Percentiles rank a stretch among this genome's conserved stretches.
Evolutionary conservation across 2,113 vertebrate genomes (phyloP).

Genomic region (Corythornis vintsioides): DNA sequence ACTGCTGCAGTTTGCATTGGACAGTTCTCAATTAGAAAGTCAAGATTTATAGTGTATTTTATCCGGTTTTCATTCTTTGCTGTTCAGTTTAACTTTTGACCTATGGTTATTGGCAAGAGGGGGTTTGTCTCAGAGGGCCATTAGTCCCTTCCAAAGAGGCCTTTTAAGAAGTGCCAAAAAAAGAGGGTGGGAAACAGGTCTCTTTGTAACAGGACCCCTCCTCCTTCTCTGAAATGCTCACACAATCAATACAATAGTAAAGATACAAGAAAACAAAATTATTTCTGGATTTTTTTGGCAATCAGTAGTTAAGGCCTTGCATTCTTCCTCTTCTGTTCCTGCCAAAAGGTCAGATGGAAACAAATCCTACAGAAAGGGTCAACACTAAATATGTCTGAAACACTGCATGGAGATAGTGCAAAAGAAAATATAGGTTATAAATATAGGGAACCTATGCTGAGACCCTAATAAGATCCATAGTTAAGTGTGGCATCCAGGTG

Average conservation of each 20-base stretch:
- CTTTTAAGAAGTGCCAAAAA: slow-evolving; percentile 20
- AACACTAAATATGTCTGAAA: background rate
- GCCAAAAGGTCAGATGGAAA: background rate
- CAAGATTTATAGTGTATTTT: slow-evolving; percentile 64
- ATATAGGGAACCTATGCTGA: background rate
- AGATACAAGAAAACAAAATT: background rate
- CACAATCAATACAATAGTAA: background rate
- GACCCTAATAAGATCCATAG: background rate
- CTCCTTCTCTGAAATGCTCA: background rate
- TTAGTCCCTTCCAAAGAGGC: slow-evolving; percentile 49
- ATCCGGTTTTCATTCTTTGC: slow-evolving; percentile 45
- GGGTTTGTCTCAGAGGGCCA: slow-evolving; percentile 39
- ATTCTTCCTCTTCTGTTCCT: background rate
- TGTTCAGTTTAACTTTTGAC: slow-evolving; percentile 67
- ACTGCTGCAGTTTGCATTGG: slow-evolving; percentile 46
- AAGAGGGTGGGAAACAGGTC: slow-evolving; percentile 18
- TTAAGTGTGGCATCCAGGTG: background rate
- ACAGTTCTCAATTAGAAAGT: slow-evolving; percentile 66
- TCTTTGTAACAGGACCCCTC: background rate
- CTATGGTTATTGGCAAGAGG: slow-evolving; percentile 43
- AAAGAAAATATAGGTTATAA: background rate
- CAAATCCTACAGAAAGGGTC: background rate
- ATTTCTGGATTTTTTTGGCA: background rate
- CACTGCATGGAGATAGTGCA: background rate
- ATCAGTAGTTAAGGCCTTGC: background rate